Evolutionary conservation across 37 sponge, comb jelly and placozoan species (phyloP).

Genomic region (Hexactinellida sp.): DNA sequence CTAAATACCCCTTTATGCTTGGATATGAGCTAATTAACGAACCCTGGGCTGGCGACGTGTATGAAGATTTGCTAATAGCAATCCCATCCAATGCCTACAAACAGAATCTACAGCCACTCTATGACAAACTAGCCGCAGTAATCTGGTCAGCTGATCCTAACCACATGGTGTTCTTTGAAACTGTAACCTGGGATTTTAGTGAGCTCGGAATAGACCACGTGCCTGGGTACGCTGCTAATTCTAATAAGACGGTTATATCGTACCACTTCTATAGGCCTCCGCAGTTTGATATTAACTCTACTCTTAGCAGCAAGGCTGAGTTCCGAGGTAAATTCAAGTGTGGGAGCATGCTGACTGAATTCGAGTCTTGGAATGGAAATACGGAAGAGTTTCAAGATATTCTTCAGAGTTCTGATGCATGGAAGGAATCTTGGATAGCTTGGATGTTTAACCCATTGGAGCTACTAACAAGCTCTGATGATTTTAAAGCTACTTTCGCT

Average conservation of each 20-base stretch:
- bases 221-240: constrained; percentile 49
- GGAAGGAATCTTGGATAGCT: background rate
- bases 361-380: background rate
- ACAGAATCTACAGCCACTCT: background rate
- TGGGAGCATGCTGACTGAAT: background rate
- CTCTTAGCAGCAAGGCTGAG: background rate
- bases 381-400: background rate
- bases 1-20: constrained; percentile 33
- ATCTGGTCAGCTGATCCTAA: background rate
- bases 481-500: background rate
- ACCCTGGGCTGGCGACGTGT: constrained; percentile 50
- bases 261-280: constrained; percentile 78
- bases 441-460: background rate
- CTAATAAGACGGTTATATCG: constrained; percentile 65
- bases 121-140: background rate
- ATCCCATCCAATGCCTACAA: background rate
- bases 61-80: background rate
- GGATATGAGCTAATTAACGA: constrained; percentile 90
- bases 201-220: constrained; percentile 61
- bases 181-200: constrained; percentile 63
- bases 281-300: constrained; percentile 19
- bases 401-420: background rate
- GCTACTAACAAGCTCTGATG: background rate
- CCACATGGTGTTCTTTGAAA: constrained; percentile 35
- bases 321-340: background rate